These are phyloP conservation scores for Yponomeuta evonymella DNA, from an alignment of 2,888 invertebrate genomes.

Conservation along the genomic window DNA sequence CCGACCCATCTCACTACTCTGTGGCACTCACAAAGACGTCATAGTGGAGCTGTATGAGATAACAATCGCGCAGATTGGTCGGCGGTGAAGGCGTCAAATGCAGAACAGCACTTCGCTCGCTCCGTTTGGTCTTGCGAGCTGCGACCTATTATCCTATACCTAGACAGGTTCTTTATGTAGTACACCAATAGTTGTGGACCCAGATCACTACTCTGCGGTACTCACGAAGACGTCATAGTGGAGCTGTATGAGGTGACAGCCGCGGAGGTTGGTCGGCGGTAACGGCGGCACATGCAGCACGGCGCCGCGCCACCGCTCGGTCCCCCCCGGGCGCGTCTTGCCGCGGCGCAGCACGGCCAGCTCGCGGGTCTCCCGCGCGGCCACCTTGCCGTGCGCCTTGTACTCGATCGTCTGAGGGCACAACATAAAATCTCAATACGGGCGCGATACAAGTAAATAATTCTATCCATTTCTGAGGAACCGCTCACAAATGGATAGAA, in stretches of 20 bases:
- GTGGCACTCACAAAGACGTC: constrained; percentile 88
- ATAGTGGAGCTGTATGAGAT: constrained; percentile 94
- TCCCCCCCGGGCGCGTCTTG: constrained; percentile 87
- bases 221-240: constrained; percentile 95
- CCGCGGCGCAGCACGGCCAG: constrained; percentile 86
- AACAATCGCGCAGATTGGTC: constrained; percentile 94
- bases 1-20: no score
- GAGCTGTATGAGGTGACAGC: constrained; percentile 95
- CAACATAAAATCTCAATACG: no score
- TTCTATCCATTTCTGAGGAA: no score
- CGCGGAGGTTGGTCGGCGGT: constrained; percentile 94
- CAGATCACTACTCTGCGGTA: constrained; percentile 30
- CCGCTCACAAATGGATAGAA: no score
- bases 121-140: constrained; percentile 75
- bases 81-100: constrained; percentile 96
- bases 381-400: constrained; percentile 88
- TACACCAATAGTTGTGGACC: no score
- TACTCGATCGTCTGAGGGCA: constrained; percentile 87
- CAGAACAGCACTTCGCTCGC: constrained; percentile 88
- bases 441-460: no score
- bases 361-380: constrained; percentile 91
- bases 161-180: no score
- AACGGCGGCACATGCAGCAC: constrained; percentile 94
- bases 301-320: constrained; percentile 91
- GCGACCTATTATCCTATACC: no score